These are phyloP conservation scores for Euplexia lucipara DNA, from an alignment of 2,888 invertebrate species.

Conservation along the genomic window DNA sequence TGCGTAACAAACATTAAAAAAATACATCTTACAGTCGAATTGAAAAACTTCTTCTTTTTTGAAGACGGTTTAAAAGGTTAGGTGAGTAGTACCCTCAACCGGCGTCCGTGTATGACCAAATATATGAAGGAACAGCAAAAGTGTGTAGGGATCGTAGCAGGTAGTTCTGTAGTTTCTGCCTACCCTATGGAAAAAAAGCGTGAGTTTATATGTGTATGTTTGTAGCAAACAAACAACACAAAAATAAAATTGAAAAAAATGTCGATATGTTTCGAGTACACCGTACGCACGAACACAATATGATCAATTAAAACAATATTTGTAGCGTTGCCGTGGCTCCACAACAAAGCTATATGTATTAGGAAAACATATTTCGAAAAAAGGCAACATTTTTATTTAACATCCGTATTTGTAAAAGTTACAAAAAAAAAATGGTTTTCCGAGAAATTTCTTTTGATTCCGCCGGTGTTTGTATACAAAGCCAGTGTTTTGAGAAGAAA, in stretches of 20 bases:
- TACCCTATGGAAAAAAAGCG: too few species aligned
- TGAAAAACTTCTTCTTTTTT: too few species aligned
- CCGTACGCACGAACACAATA: constrained; percentile 6
- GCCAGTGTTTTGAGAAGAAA: background rate
- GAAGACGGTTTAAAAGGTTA: too few species aligned
- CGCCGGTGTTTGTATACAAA: constrained; percentile 3
- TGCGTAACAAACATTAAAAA: too few species aligned
- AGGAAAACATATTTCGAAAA: background rate
- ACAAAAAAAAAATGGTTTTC: constrained; percentile 18
- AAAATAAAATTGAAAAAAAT: background rate
- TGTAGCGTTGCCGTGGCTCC: background rate
- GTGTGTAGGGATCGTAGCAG: too few species aligned
- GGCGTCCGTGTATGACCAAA: too few species aligned
- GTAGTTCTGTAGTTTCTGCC: too few species aligned
- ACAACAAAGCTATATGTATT: constrained; percentile 18
- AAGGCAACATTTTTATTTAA: constrained; percentile 33
- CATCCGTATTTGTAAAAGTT: constrained; percentile 35
- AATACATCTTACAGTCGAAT: too few species aligned
- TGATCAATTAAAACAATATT: constrained; percentile 36
- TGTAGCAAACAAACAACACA: constrained; percentile 13
- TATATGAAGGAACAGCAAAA: too few species aligned
- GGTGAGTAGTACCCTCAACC: too few species aligned
- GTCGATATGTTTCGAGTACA: background rate
- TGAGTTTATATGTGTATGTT: too few species aligned
- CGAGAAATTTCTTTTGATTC: constrained; percentile 19